phyloP scores from a whole-genome alignment of 2,888 invertebrate genomes.

The Epistrophella euchroma region DNA sequence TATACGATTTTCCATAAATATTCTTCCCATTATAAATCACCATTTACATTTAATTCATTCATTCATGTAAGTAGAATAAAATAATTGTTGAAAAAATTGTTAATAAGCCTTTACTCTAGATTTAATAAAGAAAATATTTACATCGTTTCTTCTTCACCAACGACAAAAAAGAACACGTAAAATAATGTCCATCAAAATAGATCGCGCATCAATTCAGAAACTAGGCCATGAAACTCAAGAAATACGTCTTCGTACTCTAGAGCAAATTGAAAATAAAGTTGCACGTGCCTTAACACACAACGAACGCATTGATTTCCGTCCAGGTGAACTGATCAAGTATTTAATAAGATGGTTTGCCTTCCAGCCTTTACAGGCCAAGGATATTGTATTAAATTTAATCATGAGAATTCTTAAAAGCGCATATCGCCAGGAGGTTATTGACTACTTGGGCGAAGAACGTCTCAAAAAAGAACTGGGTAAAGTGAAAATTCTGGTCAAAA shows the following conservation, averaged over 20 bases:
- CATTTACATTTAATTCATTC: conserved; percentile 49
- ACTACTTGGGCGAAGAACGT: conserved; percentile 78
- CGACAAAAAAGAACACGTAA: conserved; percentile 8
- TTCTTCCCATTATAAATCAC: conserved; percentile 44
- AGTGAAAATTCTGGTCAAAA: conserved; percentile 78
- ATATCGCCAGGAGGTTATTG: conserved; percentile 77
- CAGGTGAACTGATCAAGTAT: conserved; percentile 80
- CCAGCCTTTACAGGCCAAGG: conserved; percentile 78
- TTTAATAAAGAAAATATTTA: conserved; percentile 31
- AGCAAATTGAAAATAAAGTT: conserved; percentile 80
- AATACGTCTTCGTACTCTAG: conserved; percentile 81
- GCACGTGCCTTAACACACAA: conserved; percentile 79
- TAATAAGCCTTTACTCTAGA: conserved; percentile 7
- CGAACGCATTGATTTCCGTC: conserved; percentile 79
- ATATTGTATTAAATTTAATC: conserved; percentile 80
- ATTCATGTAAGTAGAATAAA: conserved; percentile 56
- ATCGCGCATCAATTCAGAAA: conserved; percentile 78
- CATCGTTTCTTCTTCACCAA: conserved; percentile 25
- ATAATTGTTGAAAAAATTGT: neutral
- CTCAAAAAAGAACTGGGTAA: conserved; percentile 80
- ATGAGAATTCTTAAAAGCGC: conserved; percentile 79
- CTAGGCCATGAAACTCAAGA: conserved; percentile 81
- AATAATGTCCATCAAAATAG: conserved; percentile 77
- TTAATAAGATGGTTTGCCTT: conserved; percentile 82
- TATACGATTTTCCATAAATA: conserved; percentile 60